These are phyloP conservation scores for Aphelocoma californica DNA, from an alignment of 2,797 vertebrate species.

Conservation along the genomic window DNA sequence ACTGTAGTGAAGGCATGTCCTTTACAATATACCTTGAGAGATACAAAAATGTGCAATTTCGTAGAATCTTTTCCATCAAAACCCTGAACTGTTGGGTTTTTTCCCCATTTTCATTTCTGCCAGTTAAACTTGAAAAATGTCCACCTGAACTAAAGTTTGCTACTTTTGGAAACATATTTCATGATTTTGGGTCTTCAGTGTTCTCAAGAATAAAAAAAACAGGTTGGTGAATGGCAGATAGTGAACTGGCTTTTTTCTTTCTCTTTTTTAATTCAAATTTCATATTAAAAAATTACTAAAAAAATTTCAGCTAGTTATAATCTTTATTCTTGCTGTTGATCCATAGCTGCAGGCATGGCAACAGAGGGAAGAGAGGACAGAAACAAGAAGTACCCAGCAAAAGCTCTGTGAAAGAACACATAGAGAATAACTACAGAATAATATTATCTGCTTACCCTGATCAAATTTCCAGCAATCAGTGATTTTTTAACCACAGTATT, in stretches of 20 bases:
- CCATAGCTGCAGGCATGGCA: neutral
- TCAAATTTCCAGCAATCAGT: neutral
- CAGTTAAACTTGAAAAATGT: neutral
- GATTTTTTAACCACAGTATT: neutral
- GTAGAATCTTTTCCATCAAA: neutral
- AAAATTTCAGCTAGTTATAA: neutral
- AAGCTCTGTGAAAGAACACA: neutral
- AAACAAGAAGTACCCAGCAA: neutral
- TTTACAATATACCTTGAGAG: neutral
- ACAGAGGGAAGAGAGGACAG: neutral
- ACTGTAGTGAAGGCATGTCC: neutral
- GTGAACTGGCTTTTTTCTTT: neutral
- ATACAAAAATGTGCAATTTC: neutral
- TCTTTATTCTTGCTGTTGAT: neutral
- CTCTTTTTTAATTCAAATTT: neutral
- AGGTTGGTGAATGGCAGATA: neutral
- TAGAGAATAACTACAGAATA: neutral
- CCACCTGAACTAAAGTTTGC: neutral
- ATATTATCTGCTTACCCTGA: neutral
- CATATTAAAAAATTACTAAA: neutral
- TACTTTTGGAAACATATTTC: neutral
- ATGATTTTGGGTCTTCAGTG: neutral
- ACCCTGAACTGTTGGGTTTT: accelerated
- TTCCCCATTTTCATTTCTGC: neutral
- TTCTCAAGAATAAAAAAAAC: neutral